phyloP scores from a whole-genome alignment of 2,113 vertebrate species.

The Gallinago jamesoni region DNA sequence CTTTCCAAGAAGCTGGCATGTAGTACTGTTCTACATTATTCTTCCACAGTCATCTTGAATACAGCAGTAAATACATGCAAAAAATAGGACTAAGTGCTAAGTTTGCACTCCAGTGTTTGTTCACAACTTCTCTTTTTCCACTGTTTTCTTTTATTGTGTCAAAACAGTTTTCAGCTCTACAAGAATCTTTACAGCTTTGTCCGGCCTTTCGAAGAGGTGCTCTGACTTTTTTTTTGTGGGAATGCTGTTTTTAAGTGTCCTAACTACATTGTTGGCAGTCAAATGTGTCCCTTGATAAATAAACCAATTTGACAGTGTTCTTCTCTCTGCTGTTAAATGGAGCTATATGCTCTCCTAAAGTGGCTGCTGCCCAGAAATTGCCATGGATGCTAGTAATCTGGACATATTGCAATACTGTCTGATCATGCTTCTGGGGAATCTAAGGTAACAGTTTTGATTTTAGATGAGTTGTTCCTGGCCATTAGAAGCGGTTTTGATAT shows the following conservation, averaged over 20 bases:
- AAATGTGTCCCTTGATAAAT: constrained; percentile 4
- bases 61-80: background rate
- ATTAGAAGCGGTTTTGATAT: background rate
- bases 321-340: background rate
- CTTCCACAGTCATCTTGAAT: background rate
- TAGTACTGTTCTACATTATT: background rate
- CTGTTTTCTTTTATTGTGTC: background rate
- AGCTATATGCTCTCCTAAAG: background rate
- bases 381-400: background rate
- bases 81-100: background rate
- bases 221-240: background rate
- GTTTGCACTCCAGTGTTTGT: background rate
- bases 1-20: background rate
- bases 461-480: background rate
- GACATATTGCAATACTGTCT: background rate
- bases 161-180: background rate
- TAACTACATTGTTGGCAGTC: background rate
- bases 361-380: background rate
- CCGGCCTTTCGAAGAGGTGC: background rate
- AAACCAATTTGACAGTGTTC: background rate
- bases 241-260: background rate
- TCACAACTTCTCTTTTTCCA: background rate
- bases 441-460: background rate
- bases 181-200: background rate
- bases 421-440: constrained; percentile 4